phyloP scores from a whole-genome alignment of 1,140 invertebrate genomes.

The Caligus rogercresseyi region DNA sequence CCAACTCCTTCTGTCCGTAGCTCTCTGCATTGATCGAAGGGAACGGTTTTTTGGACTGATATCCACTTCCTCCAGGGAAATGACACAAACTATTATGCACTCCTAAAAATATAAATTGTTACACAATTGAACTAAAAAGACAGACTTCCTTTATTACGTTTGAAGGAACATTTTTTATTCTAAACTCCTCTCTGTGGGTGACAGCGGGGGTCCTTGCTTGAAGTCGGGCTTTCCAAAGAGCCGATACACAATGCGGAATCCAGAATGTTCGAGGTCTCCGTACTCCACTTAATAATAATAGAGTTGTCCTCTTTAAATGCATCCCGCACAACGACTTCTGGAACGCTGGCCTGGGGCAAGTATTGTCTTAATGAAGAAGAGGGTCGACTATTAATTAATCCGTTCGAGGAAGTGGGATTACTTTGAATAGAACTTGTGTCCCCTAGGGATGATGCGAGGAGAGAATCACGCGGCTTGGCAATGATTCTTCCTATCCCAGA shows the following conservation, averaged over 20 bases:
- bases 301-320: conserved; percentile 66
- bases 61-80: conserved; percentile 64
- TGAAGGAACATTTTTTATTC: conserved; percentile 72
- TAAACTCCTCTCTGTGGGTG: conserved; percentile 72
- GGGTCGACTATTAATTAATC: background rate
- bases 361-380: background rate
- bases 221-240: conserved; percentile 74
- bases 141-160: conserved; percentile 37
- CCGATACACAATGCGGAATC: conserved; percentile 70
- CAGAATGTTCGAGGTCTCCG: conserved; percentile 62
- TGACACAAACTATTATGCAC: conserved; percentile 77
- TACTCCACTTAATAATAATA: conserved; percentile 77
- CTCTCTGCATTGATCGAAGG: conserved; percentile 67
- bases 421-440: background rate
- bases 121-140: background rate
- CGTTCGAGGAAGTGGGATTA: background rate
- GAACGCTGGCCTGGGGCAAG: conserved; percentile 29
- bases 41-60: conserved; percentile 65
- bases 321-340: conserved; percentile 60
- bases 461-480: background rate
- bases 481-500: background rate
- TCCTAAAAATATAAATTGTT: conserved; percentile 38
- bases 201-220: conserved; percentile 65
- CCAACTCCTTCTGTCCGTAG: conserved; percentile 47
- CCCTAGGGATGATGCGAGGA: background rate